Base-by-base conservation (phyloP, 2,888 invertebrate genomes). In the Heliothis peltigera region DNA sequence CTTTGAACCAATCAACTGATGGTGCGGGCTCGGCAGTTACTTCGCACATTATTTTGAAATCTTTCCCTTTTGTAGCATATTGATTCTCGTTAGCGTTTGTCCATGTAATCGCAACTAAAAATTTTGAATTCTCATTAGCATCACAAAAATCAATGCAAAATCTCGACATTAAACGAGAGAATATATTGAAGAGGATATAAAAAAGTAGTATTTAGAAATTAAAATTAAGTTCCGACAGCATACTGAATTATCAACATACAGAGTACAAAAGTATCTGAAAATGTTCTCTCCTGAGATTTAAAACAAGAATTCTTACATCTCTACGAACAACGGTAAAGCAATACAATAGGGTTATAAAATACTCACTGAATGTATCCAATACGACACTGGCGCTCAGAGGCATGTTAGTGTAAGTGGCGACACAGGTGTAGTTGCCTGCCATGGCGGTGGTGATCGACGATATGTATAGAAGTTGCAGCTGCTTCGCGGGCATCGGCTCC, bases 1-100 rank as follows among this genome's bases (percentile, higher is more conserved):
- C 97, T 89, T 97, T 97, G 74, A 97, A 96, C 98, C 98, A 98
- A 87, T 97, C 97, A 12, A 98, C 96, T n/a, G 96, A 96, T 0
- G 98, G 98, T 35, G 97, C 95, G 12, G 98, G 98, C 88, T 97
- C 97, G 0, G 98, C 98, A 66, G 96, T 96, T 0, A 98, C 98
- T 89, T 97, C 96, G 86, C 98, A 98, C 91, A 96, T 96, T 18
- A 98, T 96, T 87, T 96, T 96, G 87, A 96, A 98, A 83, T 98
- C 97, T 75, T 96, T 95, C 28, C 97, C 97, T 60, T 97, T 95
- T 22, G 97, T 97, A 1, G 98, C 98, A 84, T 96, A 97, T 89
- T 98, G 98, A 84, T 97, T 97, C 84, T 96, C 96, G 42, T 98
- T 98, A 0, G 98, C 98, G 89, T 98, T 97, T 15, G 96, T 96